Evolutionary conservation across 2,797 vertebrate genomes (phyloP).

Genomic region (Fundulus diaphanus): DNA sequence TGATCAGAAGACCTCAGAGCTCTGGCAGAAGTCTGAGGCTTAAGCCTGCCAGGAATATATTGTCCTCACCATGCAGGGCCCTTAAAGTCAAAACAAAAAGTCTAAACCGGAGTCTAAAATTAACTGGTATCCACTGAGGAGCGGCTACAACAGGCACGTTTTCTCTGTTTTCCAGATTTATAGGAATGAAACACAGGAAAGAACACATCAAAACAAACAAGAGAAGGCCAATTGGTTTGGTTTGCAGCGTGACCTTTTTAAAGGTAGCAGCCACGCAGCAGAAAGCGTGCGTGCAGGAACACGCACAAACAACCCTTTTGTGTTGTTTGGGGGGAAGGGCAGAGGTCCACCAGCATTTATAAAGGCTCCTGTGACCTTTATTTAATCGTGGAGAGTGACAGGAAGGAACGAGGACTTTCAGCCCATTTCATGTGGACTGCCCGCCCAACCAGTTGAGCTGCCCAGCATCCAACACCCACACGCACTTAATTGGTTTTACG

Average conservation of each 20-base stretch:
- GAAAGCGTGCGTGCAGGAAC: constrained; percentile 10
- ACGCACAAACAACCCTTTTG: constrained; percentile 7
- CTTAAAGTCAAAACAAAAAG: no score
- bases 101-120: no score
- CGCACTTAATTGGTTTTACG: constrained; percentile 18
- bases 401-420: neutral
- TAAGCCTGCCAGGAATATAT: no score
- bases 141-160: no score
- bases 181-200: constrained; percentile 19
- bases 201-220: neutral
- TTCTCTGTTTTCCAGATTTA: neutral
- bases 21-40: no score
- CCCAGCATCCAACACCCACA: constrained; percentile 4
- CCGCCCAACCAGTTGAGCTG: constrained; percentile 1
- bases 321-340: neutral
- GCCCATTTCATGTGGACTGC: neutral
- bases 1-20: no score
- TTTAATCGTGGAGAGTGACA: constrained; percentile 7
- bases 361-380: constrained; percentile 6
- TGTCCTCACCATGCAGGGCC: no score
- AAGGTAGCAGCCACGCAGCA: constrained; percentile 25
- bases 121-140: no score
- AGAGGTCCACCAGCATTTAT: neutral
- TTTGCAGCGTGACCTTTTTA: constrained; percentile 31
- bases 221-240: constrained; percentile 6